Percentiles rank a stretch among this genome's conserved stretches.
These are phyloP conservation scores for Ligdia adustata DNA, from an alignment of 2,888 invertebrate species.

Conservation along the genomic window DNA sequence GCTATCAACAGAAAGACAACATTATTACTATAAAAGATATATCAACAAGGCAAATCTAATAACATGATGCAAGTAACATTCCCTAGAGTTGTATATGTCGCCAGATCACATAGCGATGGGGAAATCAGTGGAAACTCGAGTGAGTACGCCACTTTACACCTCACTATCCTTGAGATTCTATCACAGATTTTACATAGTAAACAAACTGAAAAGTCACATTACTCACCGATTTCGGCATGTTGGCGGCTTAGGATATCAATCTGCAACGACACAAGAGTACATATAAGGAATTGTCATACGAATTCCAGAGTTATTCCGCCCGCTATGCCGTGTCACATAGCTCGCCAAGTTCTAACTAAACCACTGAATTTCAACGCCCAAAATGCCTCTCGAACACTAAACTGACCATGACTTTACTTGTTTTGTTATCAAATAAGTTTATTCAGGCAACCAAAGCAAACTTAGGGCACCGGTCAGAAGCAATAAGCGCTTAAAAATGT, in stretches of 20 bases:
- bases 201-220: constrained; percentile 33
- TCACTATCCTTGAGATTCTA: constrained; percentile 6
- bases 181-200: constrained; percentile 19
- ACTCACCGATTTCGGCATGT: constrained; percentile 88
- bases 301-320: constrained; percentile 50
- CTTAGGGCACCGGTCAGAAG: constrained; percentile 69
- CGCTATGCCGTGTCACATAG: constrained; percentile 60
- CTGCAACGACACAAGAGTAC: constrained; percentile 65
- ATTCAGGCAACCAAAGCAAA: constrained; percentile 56
- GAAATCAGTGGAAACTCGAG: constrained; percentile 65
- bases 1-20: too few relatives aligned
- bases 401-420: constrained; percentile 40
- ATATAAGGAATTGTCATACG: constrained; percentile 52
- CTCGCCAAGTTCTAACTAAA: constrained; percentile 50
- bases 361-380: constrained; percentile 34
- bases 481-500: constrained; percentile 52
- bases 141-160: constrained; percentile 24
- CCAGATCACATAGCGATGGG: constrained; percentile 65
- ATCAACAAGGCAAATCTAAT: background rate
- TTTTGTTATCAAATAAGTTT: constrained; percentile 55
- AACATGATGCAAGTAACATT: constrained; percentile 17
- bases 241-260: constrained; percentile 80
- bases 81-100: constrained; percentile 30
- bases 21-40: too few relatives aligned
- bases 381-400: constrained; percentile 34